A percentile compares a stretch with the other conserved stretches of the same genome.
These are phyloP conservation scores for Monopis laevigella DNA, from an alignment of 2,888 invertebrate species.

Conservation along the genomic window DNA sequence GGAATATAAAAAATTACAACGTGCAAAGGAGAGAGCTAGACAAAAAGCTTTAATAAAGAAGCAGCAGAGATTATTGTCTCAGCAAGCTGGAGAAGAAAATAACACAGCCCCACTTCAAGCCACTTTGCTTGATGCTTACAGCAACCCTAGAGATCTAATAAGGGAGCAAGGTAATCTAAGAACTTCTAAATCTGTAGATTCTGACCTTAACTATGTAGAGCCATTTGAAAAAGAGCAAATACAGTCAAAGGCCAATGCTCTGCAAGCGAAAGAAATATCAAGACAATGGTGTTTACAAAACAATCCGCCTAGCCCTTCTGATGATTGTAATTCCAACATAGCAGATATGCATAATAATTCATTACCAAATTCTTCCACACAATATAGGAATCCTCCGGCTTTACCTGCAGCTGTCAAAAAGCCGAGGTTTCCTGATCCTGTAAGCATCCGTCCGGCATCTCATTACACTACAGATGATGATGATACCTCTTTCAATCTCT, in stretches of 20 bases:
- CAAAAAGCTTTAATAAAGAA: conserved; percentile 57
- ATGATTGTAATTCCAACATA: not conserved
- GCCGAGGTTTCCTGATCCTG: conserved; percentile 57
- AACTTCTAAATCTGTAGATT: conserved; percentile 56
- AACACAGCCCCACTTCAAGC: conserved; percentile 30
- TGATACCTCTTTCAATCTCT: conserved; percentile 23
- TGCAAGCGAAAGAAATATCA: conserved; percentile 48
- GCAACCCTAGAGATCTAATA: conserved; percentile 54
- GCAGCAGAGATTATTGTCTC: conserved; percentile 41
- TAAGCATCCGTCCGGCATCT: conserved; percentile 56
- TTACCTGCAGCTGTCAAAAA: conserved; percentile 48
- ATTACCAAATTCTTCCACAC: conserved; percentile 24
- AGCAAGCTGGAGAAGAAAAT: conserved; percentile 21
- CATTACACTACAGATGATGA: conserved; percentile 41
- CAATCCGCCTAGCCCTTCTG: conserved; percentile 25
- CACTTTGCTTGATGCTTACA: conserved; percentile 54
- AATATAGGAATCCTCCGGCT: conserved; percentile 51
- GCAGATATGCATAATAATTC: conserved; percentile 5
- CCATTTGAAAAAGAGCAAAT: conserved; percentile 60
- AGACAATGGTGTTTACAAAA: conserved; percentile 41
- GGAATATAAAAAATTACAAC: conserved; percentile 55
- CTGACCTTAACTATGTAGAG: conserved; percentile 57
- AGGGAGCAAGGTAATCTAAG: conserved; percentile 40
- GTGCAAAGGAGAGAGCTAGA: conserved; percentile 55
- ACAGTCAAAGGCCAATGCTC: conserved; percentile 56